Conservation (phyloP, 2,888 invertebrate species). For the Drosophila fulvimacula region DNA sequence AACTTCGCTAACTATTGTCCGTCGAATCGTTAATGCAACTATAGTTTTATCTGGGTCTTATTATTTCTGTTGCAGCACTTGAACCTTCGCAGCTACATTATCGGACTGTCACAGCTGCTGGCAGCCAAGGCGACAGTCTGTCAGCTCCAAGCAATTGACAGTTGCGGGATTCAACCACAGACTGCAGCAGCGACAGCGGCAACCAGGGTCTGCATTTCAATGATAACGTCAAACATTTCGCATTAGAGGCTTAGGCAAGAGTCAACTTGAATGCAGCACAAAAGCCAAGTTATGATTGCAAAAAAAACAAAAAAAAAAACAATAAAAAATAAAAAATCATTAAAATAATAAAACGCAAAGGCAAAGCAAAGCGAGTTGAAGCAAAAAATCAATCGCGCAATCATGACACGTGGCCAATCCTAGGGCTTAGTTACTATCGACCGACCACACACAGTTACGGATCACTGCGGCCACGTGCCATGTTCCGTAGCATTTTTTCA, state of each 20-base stretch:
- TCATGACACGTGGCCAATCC: constrained; percentile 27
- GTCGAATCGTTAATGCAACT: background rate
- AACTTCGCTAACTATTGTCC: background rate
- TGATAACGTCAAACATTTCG: constrained; percentile 43
- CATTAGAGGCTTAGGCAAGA: constrained; percentile 22
- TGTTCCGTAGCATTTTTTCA: constrained; percentile 30
- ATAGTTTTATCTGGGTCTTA: background rate
- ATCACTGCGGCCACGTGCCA: constrained; percentile 54
- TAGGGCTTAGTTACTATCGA: constrained; percentile 7
- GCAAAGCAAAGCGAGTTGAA: constrained; percentile 7
- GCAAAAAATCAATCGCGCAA: constrained; percentile 42
- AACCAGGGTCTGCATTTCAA: constrained; percentile 22
- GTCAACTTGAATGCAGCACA: constrained; percentile 7
- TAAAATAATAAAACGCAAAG: constrained; percentile 5
- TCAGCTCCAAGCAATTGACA: constrained; percentile 24
- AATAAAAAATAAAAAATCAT: background rate
- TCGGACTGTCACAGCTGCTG: background rate
- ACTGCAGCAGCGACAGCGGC: constrained; percentile 2
- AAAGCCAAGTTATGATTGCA: constrained; percentile 2
- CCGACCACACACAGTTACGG: constrained; percentile 26
- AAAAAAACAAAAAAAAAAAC: background rate
- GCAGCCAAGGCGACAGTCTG: constrained; percentile 1
- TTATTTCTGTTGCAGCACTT: background rate
- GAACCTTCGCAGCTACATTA: background rate
- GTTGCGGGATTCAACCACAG: background rate